phyloP scores from a whole-genome alignment of 2,797 vertebrate genomes.

The Acomys russatus region DNA sequence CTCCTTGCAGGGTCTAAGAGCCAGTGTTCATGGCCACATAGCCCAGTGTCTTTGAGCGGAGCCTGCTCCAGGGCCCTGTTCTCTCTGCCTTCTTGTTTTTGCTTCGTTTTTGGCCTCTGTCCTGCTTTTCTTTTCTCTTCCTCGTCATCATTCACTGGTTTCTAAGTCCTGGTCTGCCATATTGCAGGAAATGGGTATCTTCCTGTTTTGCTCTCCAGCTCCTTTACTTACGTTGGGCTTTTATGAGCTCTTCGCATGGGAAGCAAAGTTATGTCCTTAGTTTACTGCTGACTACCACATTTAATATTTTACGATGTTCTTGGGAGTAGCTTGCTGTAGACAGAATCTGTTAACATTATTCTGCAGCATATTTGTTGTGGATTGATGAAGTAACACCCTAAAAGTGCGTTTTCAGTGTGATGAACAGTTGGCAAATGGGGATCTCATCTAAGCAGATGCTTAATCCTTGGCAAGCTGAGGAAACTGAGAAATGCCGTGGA shows the following conservation, averaged over 20 bases:
- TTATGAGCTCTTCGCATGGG: neutral
- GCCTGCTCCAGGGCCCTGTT: neutral
- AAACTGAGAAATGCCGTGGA: constrained; percentile 48
- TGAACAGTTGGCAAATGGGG: constrained; percentile 52
- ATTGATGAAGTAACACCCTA: constrained; percentile 40
- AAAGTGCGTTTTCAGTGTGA: constrained; percentile 44
- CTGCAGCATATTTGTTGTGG: constrained; percentile 52
- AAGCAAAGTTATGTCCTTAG: constrained; percentile 19
- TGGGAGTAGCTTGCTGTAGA: constrained; percentile 9
- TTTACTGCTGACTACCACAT: neutral
- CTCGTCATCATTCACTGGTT: neutral
- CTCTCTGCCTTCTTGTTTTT: neutral
- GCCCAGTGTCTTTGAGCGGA: no score
- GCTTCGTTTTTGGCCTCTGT: neutral
- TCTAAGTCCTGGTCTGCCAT: neutral
- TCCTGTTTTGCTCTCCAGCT: neutral
- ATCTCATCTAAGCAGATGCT: constrained; percentile 63
- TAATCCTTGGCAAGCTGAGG: constrained; percentile 60
- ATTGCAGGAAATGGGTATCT: constrained; percentile 5
- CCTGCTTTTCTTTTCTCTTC: neutral
- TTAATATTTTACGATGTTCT: constrained; percentile 29
- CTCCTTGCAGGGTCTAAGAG: neutral
- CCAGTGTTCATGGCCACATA: no score
- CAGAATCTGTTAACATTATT: constrained; percentile 18
- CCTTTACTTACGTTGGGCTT: neutral